Evolutionary conservation across 2,113 vertebrate species (phyloP), one percentile per base, ranked within the genome.

Genomic region (Actenoides hombroni): DNA sequence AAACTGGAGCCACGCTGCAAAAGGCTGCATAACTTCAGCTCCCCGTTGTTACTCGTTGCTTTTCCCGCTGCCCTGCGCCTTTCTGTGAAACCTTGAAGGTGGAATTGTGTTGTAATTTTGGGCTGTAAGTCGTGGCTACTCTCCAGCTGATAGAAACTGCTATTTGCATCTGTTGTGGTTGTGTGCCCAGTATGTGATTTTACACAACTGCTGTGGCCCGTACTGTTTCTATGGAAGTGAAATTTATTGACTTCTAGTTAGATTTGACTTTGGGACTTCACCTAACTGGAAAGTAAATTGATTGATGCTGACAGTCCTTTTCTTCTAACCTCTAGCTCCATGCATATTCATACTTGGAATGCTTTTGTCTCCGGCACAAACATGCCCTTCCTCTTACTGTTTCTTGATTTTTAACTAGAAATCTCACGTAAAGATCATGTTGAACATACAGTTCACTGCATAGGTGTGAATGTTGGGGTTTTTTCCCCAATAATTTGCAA

Each of bases 61-160:
- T 78, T 86, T 82, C 48, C 54, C 57, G 20, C 57, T 84, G 21
- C 42, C 4, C 57, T 64, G 2, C 84, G 74, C 37, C 61, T 80
- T 88, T 89, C 53, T 63, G 37, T 83, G 81, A 83, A 95, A 69
- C 81, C 88, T 89, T 91, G 88, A 65, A 82, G 59, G 57, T 69
- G 78, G 64, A 88, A 87, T 61, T 54, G n/a, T 65, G 93, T 84
- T 84, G 65, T 54, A 4, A 18, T 82, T 95, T 94, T 46, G 40
- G 64, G 51, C 71, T 92, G 70, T 65, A 91, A 89, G 54, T 95
- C 54, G 25, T 46, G 81, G 70, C 91, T 92, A 29, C 63, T 89
- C 59, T 94, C 96, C 95, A 96, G 91, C 95, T 94, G 88, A 73
- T 59, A 94, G 67, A 91, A 94, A 86, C 69, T 86, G 82, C 85